Base-by-base conservation (phyloP, 2,888 invertebrate species). In the Hypomecis atomaria region DNA sequence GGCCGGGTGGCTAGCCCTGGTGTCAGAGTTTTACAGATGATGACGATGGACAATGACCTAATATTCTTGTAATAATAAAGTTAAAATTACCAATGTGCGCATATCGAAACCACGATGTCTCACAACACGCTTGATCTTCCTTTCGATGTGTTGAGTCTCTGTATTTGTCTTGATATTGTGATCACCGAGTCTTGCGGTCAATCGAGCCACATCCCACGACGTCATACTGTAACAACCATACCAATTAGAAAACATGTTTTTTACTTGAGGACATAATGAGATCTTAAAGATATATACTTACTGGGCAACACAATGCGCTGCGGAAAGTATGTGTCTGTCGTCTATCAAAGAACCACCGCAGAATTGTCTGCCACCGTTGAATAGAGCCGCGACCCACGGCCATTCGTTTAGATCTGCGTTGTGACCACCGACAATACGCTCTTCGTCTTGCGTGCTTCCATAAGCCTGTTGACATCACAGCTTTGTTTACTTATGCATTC, bases 251-350 rank as follows among this genome's bases (percentile, higher is more conserved):
- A 54, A 6, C 33, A n/a, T 40, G n/a, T 23, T 52, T 61, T 11
- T 37, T 7, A 61, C n/a, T 2, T 43, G 7, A 13, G 6, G 40
- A 45, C 8, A 58, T 6, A 38, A 13, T 6, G 11, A 36, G 5
- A 33, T 34, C 34, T 48, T 34, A 0, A 8, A 23, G 23, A n/a
- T 34, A 13, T 23, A 13, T 63, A 78, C 95, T 94, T 93, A 97
- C 97, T 97, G 96, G 38, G 97, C 97, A 36, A 98, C 96, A 83
- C 98, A 98, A 88, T 98, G 97, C 0, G 98, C 97, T 3, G 97
- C 97, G 1, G 97, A 96, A 10, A 98, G 89, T 54, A 98, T 95
- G 79, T 97, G 97, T 56, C 84, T 88, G 69, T 95, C 94, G 77
- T 97, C 97, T 68, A 98, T 96, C 49, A 98, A 91, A 0, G 97